phyloP scores from a whole-genome alignment of 2,888 invertebrate genomes.

The Caprella mutica region DNA sequence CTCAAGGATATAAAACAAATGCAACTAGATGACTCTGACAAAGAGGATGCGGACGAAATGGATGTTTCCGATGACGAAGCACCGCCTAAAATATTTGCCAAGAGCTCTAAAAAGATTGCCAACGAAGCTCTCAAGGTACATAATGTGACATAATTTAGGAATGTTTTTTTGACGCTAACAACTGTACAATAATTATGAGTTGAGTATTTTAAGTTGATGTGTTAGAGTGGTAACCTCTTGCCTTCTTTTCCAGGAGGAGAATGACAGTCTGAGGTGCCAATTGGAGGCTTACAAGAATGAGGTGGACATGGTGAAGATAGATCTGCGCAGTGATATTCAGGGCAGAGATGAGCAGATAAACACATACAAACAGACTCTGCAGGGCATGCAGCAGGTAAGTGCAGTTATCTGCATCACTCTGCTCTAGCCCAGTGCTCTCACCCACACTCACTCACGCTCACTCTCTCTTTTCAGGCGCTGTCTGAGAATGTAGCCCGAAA shows the following conservation, averaged over 20 bases:
- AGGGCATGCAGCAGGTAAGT: slow-evolving; percentile 43
- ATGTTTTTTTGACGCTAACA: no score
- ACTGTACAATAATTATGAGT: no score
- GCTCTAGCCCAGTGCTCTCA: background rate
- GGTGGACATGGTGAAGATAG: slow-evolving; percentile 72
- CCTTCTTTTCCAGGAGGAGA: slow-evolving; percentile 58
- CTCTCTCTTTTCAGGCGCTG: slow-evolving; percentile 14
- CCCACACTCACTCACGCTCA: background rate
- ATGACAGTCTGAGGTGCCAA: slow-evolving; percentile 78
- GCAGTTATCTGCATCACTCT: background rate
- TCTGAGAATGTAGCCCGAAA: slow-evolving; percentile 29
- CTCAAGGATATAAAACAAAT: slow-evolving; percentile 56
- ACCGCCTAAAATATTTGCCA: slow-evolving; percentile 14
- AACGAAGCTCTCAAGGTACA: slow-evolving; percentile 28
- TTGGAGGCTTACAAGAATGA: slow-evolving; percentile 89
- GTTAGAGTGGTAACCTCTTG: background rate
- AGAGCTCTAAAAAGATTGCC: slow-evolving; percentile 14
- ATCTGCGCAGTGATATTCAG: slow-evolving; percentile 63
- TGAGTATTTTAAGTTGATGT: no score
- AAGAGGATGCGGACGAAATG: slow-evolving; percentile 70
- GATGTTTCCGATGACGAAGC: slow-evolving; percentile 66
- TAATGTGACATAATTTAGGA: background rate
- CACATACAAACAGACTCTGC: slow-evolving; percentile 52
- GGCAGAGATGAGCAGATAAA: slow-evolving; percentile 75
- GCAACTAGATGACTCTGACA: slow-evolving; percentile 53